Evolutionary conservation across 2,113 vertebrate species (phyloP), one percentile per base, ranked within the genome.

Genomic region (Sorex araneus): DNA sequence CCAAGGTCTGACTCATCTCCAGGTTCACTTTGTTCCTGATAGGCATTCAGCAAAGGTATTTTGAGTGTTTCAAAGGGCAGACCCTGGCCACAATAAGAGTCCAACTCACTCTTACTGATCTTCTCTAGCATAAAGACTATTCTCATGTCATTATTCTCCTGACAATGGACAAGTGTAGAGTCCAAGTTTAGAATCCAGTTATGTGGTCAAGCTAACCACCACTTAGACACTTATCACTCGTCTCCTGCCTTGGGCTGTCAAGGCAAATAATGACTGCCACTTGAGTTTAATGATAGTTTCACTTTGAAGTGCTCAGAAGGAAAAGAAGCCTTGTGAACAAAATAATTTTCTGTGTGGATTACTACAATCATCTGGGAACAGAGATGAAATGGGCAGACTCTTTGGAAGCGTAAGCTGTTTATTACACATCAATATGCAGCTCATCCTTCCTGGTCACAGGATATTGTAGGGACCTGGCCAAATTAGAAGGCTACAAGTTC

Each of bases 251-350:
- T 81, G 40, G 69, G 32, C 83, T 87, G 70, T 74, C 6, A 69
- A 81, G 60, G 34, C n/a, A 90, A 90, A 96, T 79, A 87, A 91
- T 93, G 66, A 80, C 25, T 36, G 15, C 8, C 80, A 84, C 27
- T 92, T 47, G 66, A 43, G 90, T 74, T 77, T 94, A 92, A 92
- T 89, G 76, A 60, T 15, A 73, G 50, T 40, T 92, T 92, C 63
- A 67, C 92, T 87, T 94, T 84, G 92, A 97, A 89, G 40, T 84
- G 12, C 80, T 93, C 69, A 67, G 63, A 81, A 47, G 54, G 85
- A 69, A 92, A 95, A 74, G 43, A 74, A 28, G 84, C 30, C 7
- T 60, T 90, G 71, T 60, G 8, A 5, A 63, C 64, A 87, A 64
- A 84, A 76, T 89, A 84, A 94, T 57, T 77, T 64, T 93, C 66